phyloP scores from a whole-genome alignment of 2,797 vertebrate genomes.

The Helicolenus hilgendorfi region DNA sequence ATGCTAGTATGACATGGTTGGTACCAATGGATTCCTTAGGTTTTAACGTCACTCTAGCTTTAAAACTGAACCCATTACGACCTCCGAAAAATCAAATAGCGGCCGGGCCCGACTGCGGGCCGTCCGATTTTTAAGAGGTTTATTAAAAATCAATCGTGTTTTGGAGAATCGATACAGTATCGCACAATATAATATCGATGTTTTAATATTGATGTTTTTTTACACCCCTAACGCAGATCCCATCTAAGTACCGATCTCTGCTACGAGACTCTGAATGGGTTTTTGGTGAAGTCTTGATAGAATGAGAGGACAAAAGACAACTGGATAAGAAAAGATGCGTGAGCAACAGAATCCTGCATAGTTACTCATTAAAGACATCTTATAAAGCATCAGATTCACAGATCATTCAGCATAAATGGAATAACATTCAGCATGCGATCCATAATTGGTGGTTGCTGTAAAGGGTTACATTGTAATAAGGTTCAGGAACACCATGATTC shows the following conservation, averaged over 20 bases:
- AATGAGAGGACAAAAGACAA: neutral
- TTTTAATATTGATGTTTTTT: too few relatives aligned
- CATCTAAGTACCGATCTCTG: neutral
- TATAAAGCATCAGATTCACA: neutral
- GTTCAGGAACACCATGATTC: constrained; percentile 69
- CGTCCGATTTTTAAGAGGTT: rapidly evolving
- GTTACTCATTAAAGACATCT: neutral
- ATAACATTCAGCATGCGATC: constrained; percentile 14
- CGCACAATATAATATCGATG: too few relatives aligned
- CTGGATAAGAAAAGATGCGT: neutral
- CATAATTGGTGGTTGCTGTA: constrained; percentile 50
- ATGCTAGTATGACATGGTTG: too few relatives aligned
- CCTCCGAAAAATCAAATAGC: too few relatives aligned
- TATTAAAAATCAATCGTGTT: too few relatives aligned
- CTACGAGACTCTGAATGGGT: constrained; percentile 1
- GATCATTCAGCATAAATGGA: neutral
- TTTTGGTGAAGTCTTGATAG: constrained; percentile 8
- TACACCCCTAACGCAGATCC: neutral
- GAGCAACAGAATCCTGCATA: neutral
- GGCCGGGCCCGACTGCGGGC: too few relatives aligned
- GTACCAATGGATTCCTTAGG: too few relatives aligned
- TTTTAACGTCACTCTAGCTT: too few relatives aligned
- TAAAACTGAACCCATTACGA: too few relatives aligned
- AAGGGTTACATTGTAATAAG: constrained; percentile 55
- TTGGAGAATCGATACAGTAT: too few relatives aligned